Evolutionary conservation across 2,113 vertebrate genomes (phyloP).

Genomic region (Struthio camelus): DNA sequence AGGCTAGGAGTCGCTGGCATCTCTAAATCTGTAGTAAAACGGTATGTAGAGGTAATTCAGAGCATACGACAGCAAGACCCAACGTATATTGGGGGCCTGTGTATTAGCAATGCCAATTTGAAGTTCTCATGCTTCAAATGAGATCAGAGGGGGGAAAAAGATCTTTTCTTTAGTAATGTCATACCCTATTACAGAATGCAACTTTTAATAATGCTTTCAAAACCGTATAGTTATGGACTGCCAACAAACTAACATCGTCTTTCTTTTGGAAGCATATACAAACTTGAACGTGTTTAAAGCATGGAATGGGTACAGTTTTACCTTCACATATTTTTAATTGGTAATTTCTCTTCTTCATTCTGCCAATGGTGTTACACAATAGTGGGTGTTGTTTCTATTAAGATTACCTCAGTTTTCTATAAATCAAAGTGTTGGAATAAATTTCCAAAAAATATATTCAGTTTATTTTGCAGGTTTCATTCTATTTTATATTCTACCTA

Average conservation of each 20-base stretch:
- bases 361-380: not conserved
- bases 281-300: not conserved
- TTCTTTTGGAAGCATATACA: not conserved
- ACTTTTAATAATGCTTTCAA: not conserved
- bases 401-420: conserved; percentile 55
- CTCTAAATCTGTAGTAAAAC: not conserved
- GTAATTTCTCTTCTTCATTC: conserved; percentile 7
- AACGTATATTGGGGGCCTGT: not conserved
- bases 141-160: not conserved
- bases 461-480: not conserved
- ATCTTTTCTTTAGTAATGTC: not conserved
- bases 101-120: not conserved
- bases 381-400: not conserved
- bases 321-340: not conserved
- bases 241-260: not conserved
- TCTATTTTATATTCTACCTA: not conserved
- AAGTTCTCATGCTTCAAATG: not conserved
- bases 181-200: not conserved
- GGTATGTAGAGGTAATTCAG: not conserved
- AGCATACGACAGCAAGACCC: not conserved
- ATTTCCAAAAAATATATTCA: not conserved
- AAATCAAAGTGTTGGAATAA: conserved; percentile 38
- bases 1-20: not conserved
- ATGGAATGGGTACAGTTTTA: not conserved
- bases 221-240: not conserved